These are phyloP conservation scores for Cyrtorhinus lividipennis DNA, from an alignment of 1,140 invertebrate species.

Conservation along the genomic window DNA sequence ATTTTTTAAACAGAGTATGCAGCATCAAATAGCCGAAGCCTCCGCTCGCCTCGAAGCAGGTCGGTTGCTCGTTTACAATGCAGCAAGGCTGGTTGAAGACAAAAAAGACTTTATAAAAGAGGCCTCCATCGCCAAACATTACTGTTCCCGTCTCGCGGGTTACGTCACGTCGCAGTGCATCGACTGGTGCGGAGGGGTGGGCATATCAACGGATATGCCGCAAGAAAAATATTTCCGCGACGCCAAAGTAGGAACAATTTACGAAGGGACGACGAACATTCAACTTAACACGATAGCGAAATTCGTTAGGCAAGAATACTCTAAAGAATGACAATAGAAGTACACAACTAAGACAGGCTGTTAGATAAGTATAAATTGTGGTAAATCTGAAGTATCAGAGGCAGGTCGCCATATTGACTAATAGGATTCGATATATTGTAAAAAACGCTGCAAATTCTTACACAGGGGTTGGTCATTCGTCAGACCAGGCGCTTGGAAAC, in stretches of 20 bases:
- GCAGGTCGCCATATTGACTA: no score
- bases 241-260: constrained; percentile 92
- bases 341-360: not conserved
- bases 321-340: not conserved
- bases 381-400: no score
- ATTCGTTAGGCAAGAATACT: constrained; percentile 53
- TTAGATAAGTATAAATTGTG: not conserved
- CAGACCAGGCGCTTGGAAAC: no score
- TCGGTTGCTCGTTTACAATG: constrained; percentile 81
- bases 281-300: constrained; percentile 94
- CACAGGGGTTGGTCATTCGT: no score
- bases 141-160: constrained; percentile 66
- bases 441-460: no score
- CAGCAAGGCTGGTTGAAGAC: constrained; percentile 37
- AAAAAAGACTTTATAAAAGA: constrained; percentile 73
- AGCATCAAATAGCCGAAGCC: constrained; percentile 83
- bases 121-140: constrained; percentile 90
- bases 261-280: constrained; percentile 95
- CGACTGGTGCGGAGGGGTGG: constrained; percentile 95
- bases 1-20: constrained; percentile 82
- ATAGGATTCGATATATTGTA: no score
- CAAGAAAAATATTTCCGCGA: constrained; percentile 94
- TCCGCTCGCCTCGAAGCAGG: constrained; percentile 79
- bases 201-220: constrained; percentile 88
- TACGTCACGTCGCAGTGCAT: constrained; percentile 77